Evolutionary conservation across 2,113 vertebrate species (phyloP).

Genomic region (Nansenia antarctica): DNA sequence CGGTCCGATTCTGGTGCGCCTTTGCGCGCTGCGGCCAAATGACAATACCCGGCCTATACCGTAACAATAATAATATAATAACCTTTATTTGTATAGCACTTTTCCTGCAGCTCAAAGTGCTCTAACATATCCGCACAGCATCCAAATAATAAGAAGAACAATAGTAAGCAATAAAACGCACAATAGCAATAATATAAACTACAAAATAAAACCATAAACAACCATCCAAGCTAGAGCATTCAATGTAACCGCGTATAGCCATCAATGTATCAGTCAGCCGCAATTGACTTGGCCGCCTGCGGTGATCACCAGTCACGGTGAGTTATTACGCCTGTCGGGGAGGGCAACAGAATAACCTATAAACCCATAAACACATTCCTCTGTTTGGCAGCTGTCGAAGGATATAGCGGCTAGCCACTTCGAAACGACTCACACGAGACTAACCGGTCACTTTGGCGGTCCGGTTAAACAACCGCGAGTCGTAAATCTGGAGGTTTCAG

Average conservation of each 20-base stretch:
- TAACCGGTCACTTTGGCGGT: neutral
- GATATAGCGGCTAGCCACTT: neutral
- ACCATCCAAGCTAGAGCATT: no score
- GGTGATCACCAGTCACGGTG: conserved; percentile 39
- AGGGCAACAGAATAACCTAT: neutral
- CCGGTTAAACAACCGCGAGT: neutral
- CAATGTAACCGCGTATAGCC: conserved; percentile 2
- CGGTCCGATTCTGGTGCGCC: neutral
- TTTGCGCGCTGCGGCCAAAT: conserved; percentile 8
- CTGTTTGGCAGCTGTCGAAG: conserved; percentile 47
- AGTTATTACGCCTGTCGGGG: conserved; percentile 34
- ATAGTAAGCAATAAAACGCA: no score
- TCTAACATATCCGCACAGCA: no score
- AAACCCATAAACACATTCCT: neutral
- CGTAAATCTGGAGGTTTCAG: neutral
- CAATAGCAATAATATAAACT: no score
- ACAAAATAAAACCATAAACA: no score
- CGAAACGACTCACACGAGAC: conserved; percentile 15
- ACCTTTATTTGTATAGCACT: no score
- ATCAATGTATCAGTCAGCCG: conserved; percentile 48
- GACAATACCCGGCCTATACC: no score
- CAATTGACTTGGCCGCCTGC: conserved; percentile 40
- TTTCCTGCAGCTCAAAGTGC: no score
- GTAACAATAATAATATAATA: no score
- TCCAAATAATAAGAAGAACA: no score